These are phyloP conservation scores for Bradypodion ventrale DNA, from an alignment of 2,797 vertebrate species.

Conservation along the genomic window DNA sequence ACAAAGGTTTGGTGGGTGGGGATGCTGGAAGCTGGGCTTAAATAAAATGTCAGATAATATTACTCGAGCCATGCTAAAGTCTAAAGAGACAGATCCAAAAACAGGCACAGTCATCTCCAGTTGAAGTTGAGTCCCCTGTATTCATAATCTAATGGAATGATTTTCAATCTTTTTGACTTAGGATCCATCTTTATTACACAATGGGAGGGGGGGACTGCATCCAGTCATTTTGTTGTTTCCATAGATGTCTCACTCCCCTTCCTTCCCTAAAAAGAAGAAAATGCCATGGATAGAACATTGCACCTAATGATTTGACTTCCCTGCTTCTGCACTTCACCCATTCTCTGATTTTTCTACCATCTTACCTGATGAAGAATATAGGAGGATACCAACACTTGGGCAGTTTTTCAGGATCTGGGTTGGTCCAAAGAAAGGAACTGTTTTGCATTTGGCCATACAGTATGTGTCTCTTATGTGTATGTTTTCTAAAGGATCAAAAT, in stretches of 20 bases:
- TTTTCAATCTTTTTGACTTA: not conserved
- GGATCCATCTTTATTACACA: not conserved
- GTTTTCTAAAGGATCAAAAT: not conserved
- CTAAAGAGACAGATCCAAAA: conserved; percentile 23
- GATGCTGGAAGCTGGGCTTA: conserved; percentile 25
- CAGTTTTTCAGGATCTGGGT: not conserved
- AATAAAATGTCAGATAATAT: conserved; percentile 31
- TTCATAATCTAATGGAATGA: not conserved
- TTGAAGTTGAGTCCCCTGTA: not conserved
- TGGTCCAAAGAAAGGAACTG: not conserved
- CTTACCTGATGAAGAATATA: not conserved
- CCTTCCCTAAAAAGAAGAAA: not conserved
- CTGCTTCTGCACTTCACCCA: not conserved
- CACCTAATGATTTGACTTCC: not conserved
- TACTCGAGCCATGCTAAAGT: not conserved
- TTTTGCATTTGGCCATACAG: too few relatives aligned
- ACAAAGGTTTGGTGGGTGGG: conserved; percentile 5
- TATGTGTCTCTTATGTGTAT: too few relatives aligned
- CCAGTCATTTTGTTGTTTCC: not conserved
- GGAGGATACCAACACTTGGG: not conserved
- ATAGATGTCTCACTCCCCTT: not conserved
- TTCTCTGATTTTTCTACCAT: not conserved
- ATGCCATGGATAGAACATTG: not conserved
- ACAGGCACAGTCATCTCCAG: conserved; percentile 9
- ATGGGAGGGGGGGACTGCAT: not conserved